Evolutionary conservation across 2,888 invertebrate species (phyloP).

Genomic region (Xylota sylvarum): DNA sequence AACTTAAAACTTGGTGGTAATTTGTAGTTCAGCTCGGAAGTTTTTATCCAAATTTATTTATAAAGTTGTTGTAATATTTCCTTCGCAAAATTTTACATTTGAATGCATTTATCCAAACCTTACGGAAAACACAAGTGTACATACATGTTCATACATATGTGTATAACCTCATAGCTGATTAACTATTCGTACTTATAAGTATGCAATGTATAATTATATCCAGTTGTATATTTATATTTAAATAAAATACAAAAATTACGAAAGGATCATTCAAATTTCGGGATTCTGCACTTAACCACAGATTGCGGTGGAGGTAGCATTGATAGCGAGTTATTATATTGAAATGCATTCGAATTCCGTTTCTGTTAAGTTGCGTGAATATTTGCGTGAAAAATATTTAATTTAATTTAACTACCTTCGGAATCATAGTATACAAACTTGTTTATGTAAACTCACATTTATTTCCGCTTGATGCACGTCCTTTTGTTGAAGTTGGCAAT

Average conservation of each 20-base stretch:
- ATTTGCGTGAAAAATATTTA: not conserved
- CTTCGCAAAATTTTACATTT: not conserved
- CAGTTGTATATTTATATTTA: not conserved
- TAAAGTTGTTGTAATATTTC: not conserved
- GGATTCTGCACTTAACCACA: not conserved
- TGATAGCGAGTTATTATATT: not conserved
- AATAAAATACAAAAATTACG: not conserved
- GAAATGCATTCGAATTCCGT: not conserved
- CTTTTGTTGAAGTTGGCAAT: too few species aligned
- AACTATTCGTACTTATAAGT: too few species aligned
- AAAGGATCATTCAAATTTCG: not conserved
- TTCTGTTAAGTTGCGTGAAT: not conserved
- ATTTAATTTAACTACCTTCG: not conserved
- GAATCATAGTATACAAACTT: not conserved
- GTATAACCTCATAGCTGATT: too few species aligned
- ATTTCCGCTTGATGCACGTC: too few species aligned
- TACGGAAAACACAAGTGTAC: not conserved
- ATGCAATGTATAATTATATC: not conserved
- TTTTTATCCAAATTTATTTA: not conserved
- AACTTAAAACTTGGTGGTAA: not conserved
- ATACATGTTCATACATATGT: not conserved
- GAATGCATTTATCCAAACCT: not conserved
- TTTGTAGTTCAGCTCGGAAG: not conserved
- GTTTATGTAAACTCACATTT: too few species aligned
- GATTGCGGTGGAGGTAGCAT: not conserved